These are phyloP conservation scores for Leptopilina clavipes DNA, from an alignment of 1,140 invertebrate genomes.

Conservation along the genomic window DNA sequence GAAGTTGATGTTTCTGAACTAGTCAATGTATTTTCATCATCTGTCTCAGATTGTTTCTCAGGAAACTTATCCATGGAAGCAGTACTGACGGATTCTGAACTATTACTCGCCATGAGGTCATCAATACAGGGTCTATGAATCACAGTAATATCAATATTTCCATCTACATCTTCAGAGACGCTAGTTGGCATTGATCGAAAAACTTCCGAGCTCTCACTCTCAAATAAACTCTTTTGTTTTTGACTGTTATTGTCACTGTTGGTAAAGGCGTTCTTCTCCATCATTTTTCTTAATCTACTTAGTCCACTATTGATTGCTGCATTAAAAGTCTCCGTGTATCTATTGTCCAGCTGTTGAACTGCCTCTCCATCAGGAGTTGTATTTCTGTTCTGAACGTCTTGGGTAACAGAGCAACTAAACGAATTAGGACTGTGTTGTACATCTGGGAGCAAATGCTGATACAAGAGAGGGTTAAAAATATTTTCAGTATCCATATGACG, in stretches of 20 bases:
- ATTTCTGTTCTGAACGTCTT: constrained; percentile 39
- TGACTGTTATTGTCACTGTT: constrained; percentile 39
- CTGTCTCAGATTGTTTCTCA: constrained; percentile 46
- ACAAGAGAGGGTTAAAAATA: constrained; percentile 66
- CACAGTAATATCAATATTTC: constrained; percentile 58
- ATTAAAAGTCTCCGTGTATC: constrained; percentile 63
- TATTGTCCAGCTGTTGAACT: constrained; percentile 63
- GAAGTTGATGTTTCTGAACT: constrained; percentile 61
- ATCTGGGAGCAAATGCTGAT: constrained; percentile 65
- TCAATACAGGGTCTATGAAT: constrained; percentile 57
- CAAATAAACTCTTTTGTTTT: constrained; percentile 33
- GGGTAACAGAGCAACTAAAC: constrained; percentile 28
- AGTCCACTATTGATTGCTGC: constrained; percentile 56
- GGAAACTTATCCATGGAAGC: constrained; percentile 56
- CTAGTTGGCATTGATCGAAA: constrained; percentile 57
- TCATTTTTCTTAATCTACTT: constrained; percentile 53
- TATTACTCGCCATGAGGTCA: constrained; percentile 57
- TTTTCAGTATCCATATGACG: constrained; percentile 62
- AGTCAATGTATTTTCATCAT: constrained; percentile 52
- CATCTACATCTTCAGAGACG: constrained; percentile 58
- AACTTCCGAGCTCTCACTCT: constrained; percentile 47
- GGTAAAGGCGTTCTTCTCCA: constrained; percentile 40
- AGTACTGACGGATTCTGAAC: constrained; percentile 54
- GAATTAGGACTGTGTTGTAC: constrained; percentile 38
- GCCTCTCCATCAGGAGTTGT: constrained; percentile 59